phyloP scores from a whole-genome alignment of 2,888 invertebrate genomes.

The Calameuta idolon region DNA sequence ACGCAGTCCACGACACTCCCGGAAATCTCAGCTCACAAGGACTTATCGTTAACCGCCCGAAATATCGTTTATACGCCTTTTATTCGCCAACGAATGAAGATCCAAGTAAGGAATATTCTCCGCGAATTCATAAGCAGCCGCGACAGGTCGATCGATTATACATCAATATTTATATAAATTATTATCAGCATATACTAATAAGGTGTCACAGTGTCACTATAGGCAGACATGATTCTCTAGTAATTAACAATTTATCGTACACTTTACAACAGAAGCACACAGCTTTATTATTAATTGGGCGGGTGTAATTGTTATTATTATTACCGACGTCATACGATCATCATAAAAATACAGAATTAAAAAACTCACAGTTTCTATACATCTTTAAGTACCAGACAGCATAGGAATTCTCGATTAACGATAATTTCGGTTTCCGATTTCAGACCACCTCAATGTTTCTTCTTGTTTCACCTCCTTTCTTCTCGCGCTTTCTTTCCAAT shows the following conservation, averaged over 20 bases:
- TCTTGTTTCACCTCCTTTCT: neutral
- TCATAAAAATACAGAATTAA: neutral
- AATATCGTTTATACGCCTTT: neutral
- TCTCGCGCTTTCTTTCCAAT: neutral
- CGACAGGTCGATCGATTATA: neutral
- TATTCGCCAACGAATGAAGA: neutral
- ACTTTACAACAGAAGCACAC: constrained; percentile 11
- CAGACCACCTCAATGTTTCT: neutral
- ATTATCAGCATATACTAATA: neutral
- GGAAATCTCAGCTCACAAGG: neutral
- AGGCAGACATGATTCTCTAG: neutral
- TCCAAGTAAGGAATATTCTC: neutral
- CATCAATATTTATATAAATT: neutral
- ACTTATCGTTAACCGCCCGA: neutral
- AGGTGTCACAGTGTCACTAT: neutral
- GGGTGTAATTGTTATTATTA: constrained; percentile 14
- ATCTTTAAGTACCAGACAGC: neutral
- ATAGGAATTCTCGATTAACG: neutral
- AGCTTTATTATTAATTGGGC: constrained; percentile 19
- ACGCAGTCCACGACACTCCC: neutral
- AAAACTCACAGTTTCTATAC: neutral
- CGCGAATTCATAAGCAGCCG: neutral
- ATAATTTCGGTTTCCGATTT: neutral
- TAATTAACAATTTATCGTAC: neutral
- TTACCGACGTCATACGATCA: constrained; percentile 18